Percentiles rank a stretch among this genome's conserved stretches.
These are phyloP conservation scores for Harpalus rufipes DNA, from an alignment of 2,888 invertebrate species.

Conservation along the genomic window DNA sequence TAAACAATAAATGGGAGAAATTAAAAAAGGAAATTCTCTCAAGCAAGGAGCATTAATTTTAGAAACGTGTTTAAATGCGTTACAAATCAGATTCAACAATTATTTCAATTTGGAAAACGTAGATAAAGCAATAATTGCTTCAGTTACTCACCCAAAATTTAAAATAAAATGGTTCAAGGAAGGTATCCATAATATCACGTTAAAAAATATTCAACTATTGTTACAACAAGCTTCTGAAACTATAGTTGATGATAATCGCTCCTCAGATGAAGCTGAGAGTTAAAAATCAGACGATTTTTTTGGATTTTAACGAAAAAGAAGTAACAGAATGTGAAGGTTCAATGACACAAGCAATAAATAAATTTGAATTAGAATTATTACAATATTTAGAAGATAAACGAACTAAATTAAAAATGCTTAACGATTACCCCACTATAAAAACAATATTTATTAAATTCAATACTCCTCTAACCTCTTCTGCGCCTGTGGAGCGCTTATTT, in stretches of 20 bases:
- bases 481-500: conserved; percentile 5
- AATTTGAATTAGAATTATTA: conserved; percentile 22
- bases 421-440: conserved; percentile 35
- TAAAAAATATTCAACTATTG: neutral
- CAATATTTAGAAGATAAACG: conserved; percentile 41
- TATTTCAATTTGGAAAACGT: neutral
- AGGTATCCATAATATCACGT: neutral
- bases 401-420: conserved; percentile 13
- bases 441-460: conserved; percentile 34
- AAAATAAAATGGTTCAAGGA: neutral
- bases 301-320: neutral
- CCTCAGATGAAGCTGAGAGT: no score
- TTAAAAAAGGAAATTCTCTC: no score
- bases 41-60: no score
- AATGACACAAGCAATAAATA: conserved; percentile 10
- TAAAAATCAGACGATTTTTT: no score
- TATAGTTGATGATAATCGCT: no score
- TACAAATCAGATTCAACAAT: neutral
- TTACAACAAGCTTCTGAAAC: no score
- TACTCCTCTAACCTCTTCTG: conserved; percentile 23
- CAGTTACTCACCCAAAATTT: neutral
- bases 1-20: no score
- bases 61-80: no score
- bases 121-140: conserved; percentile 11
- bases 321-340: neutral